Evolutionary conservation across 2,113 vertebrate genomes (phyloP), one percentile per base, ranked within the genome.

Genomic region (Plectropomus leopardus): DNA sequence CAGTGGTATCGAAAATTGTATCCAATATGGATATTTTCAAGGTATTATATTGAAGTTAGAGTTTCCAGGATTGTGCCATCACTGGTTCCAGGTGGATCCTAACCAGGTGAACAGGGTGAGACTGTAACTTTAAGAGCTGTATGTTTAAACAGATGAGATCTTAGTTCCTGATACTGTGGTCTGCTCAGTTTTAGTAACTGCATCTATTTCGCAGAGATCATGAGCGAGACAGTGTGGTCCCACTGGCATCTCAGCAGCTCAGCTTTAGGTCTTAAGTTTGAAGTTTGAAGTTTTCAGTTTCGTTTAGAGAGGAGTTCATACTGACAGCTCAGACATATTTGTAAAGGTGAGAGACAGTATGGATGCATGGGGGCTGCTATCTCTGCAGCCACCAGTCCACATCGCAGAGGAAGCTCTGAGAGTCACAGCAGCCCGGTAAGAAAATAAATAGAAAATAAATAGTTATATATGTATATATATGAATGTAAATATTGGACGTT

Each of bases 151-250:
- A 16, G 34, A 69, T 32, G 69, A 55, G 57, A 48, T 54, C 61
- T 67, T 82, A 91, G 87, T 91, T 91, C 91, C 90, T 90, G 76
- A 48, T 91, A 76, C 34, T 90, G 83, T 88, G 85, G 81, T 86
- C 76, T 58, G 72, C 7, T 26, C 77, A 19, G 16, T 82, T 63
- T 77, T 30, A 57, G 58, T 24, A 32, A 13, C 55, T 65, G 51
- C 34, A 47, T 66, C 13, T 6, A 5, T 32, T 69, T 51, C 40
- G 65, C 65, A 15, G 47, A 47, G 47, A 58, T 55, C 8, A 32
- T 50, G 32, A 80, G 24, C 4, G 7, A 13, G 47, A 1, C 70
- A 7, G 66, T 47, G 66, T 67, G 34, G n/a, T 16, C 3, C 16
- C 5, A 1, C 24, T 23, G 50, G 55, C 48, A 32, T 58, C 44